Evolutionary conservation across 2,888 invertebrate species (phyloP).

Genomic region (Liposcelis brunnea): DNA sequence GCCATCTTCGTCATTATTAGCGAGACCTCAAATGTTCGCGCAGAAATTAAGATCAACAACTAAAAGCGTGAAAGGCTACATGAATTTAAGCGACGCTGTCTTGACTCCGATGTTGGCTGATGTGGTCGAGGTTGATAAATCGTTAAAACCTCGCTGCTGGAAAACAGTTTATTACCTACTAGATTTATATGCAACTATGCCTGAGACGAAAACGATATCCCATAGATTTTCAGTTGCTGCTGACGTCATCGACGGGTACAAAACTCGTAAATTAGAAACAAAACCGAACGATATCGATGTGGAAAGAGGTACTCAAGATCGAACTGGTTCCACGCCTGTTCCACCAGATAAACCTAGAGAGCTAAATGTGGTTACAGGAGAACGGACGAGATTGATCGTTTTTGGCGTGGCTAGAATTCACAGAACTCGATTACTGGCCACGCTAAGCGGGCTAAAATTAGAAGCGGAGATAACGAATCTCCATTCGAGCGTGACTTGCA

Average conservation of each 20-base stretch:
- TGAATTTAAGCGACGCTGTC: slow-evolving; percentile 59
- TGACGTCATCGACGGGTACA: slow-evolving; percentile 52
- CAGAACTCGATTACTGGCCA: slow-evolving; percentile 69
- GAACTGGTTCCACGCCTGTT: slow-evolving; percentile 23
- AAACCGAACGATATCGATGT: slow-evolving; percentile 35
- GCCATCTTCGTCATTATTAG: slow-evolving; percentile 36
- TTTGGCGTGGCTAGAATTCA: slow-evolving; percentile 80
- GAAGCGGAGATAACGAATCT: slow-evolving; percentile 87
- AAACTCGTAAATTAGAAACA: slow-evolving; percentile 30
- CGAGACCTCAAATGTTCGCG: slow-evolving; percentile 71
- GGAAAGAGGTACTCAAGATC: slow-evolving; percentile 26
- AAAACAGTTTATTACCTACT: slow-evolving; percentile 82
- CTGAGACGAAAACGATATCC: slow-evolving; percentile 82
- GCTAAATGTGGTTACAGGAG: slow-evolving; percentile 33
- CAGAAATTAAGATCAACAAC: slow-evolving; percentile 72
- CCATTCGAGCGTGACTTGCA: slow-evolving; percentile 78
- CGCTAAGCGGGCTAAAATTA: slow-evolving; percentile 80
- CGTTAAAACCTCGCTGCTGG: slow-evolving; percentile 69
- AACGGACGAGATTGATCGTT: slow-evolving; percentile 59
- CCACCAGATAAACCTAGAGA: slow-evolving; percentile 24
- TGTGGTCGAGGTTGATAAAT: neutral
- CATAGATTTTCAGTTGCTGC: slow-evolving; percentile 56
- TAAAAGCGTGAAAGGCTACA: slow-evolving; percentile 71
- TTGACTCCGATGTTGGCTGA: slow-evolving; percentile 47
- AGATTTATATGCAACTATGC: slow-evolving; percentile 85